These are phyloP conservation scores for Lipophrys pholis DNA, from an alignment of 2,113 vertebrate species.

Conservation along the genomic window DNA sequence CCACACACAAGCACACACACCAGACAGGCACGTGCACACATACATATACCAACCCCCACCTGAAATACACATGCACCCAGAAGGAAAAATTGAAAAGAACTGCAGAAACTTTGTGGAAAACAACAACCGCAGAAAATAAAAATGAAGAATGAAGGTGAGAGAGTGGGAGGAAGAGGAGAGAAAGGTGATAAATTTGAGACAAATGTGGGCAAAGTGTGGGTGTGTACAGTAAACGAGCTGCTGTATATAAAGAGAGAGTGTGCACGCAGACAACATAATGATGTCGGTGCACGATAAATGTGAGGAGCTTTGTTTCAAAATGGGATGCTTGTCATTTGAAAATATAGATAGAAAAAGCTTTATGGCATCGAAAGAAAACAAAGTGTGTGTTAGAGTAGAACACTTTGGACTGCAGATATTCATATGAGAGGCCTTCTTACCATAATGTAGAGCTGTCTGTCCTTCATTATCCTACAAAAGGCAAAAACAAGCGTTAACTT, in stretches of 20 bases:
- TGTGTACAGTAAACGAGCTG: slow-evolving; percentile 29
- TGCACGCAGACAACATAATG: slow-evolving; percentile 18
- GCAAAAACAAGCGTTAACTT: slow-evolving; percentile 65
- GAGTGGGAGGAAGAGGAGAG: slow-evolving; percentile 5
- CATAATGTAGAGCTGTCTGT: slow-evolving; percentile 97
- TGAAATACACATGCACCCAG: background rate
- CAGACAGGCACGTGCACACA: slow-evolving; percentile 3
- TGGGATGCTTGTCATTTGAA: slow-evolving; percentile 9
- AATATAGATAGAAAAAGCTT: slow-evolving; percentile 15
- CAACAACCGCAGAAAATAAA: slow-evolving; percentile 38
- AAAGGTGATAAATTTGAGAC: slow-evolving; percentile 28
- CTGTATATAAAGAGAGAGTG: slow-evolving; percentile 26
- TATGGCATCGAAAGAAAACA: slow-evolving; percentile 8
- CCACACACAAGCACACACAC: slow-evolving; percentile 32
- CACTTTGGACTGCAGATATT: background rate
- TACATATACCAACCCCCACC: background rate
- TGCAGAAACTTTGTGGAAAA: slow-evolving; percentile 54
- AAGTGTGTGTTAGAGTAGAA: background rate
- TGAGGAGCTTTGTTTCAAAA: slow-evolving; percentile 10
- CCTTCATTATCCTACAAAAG: slow-evolving; percentile 94
- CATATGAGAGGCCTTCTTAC: slow-evolving; percentile 83
- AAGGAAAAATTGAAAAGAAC: slow-evolving; percentile 26
- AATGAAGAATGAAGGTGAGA: slow-evolving; percentile 17
- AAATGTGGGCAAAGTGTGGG: slow-evolving; percentile 23
- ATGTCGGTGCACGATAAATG: slow-evolving; percentile 25